Conservation (phyloP, 1,140 invertebrate species). For the Pseudoatta argentina region DNA sequence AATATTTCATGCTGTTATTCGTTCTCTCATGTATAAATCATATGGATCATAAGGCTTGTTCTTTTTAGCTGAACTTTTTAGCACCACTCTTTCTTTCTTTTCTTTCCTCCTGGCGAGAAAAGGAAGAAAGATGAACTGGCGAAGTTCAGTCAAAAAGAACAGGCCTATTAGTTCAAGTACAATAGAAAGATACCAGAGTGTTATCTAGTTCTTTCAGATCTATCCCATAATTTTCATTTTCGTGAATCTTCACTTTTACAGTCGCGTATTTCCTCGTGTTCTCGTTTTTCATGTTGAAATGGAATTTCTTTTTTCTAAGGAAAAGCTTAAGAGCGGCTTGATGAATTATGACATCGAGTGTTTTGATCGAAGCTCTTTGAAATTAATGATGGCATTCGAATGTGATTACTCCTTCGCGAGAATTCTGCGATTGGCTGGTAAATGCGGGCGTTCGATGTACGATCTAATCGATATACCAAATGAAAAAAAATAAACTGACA, state of each 20-base stretch:
- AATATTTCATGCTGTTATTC: not conserved
- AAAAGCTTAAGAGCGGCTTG: not conserved
- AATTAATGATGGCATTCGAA: conserved; percentile 13
- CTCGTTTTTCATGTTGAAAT: not conserved
- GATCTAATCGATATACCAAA: conserved; percentile 53
- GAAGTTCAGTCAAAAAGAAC: no score
- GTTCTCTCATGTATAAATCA: not conserved
- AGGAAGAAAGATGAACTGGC: no score
- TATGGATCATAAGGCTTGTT: no score
- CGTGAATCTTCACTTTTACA: not conserved
- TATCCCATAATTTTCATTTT: not conserved
- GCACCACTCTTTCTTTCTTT: no score
- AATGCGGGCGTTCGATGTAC: not conserved
- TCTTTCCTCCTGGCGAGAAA: no score
- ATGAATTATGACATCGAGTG: conserved; percentile 4
- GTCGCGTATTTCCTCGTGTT: not conserved
- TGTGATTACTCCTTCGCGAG: not conserved
- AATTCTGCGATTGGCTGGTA: conserved; percentile 5
- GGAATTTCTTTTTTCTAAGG: conserved; percentile 3
- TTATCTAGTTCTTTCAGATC: not conserved
- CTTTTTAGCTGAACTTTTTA: no score
- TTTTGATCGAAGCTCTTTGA: not conserved
- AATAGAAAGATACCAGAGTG: not conserved
- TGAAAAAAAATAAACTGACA: not conserved
- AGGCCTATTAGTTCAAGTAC: not conserved